A percentile compares a stretch with the other conserved stretches of the same genome.
Conservation (phyloP, 2,888 invertebrate genomes). For the Nomada goodeniana region DNA sequence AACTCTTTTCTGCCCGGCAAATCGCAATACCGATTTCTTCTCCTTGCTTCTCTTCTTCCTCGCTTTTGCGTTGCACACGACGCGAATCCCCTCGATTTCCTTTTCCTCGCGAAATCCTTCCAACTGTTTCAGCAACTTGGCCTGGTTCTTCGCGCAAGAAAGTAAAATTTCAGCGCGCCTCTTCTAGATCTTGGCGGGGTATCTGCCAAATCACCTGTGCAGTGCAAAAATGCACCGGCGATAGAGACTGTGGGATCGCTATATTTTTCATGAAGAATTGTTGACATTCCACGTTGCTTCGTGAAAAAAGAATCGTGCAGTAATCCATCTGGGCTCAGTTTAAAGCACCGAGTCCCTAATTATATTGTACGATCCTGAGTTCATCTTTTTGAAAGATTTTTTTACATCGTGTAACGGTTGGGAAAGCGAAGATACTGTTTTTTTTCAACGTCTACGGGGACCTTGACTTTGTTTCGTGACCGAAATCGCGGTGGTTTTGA, state of each 20-base stretch:
- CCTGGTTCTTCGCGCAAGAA: conserved; percentile 15
- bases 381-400: too few species aligned
- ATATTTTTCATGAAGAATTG: not conserved
- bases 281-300: too few species aligned
- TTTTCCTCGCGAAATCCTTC: conserved; percentile 36
- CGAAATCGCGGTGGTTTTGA: too few species aligned
- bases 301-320: too few species aligned
- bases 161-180: conserved; percentile 8
- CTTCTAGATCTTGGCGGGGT: not conserved
- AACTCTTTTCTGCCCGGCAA: conserved; percentile 41
- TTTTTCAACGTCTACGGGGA: too few species aligned
- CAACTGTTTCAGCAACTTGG: conserved; percentile 4
- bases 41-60: not conserved
- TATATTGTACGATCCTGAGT: too few species aligned
- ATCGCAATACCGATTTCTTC: conserved; percentile 61
- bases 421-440: too few species aligned
- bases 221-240: not conserved
- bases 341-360: too few species aligned
- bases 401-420: too few species aligned
- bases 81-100: conserved; percentile 50
- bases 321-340: too few species aligned
- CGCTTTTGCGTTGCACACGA: conserved; percentile 17
- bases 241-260: not conserved
- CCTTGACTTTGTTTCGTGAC: too few species aligned
- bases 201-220: not conserved